Percentiles rank a stretch among this genome's conserved stretches.
phyloP scores from a whole-genome alignment of 1,140 invertebrate species.

The Drosophila varians region DNA sequence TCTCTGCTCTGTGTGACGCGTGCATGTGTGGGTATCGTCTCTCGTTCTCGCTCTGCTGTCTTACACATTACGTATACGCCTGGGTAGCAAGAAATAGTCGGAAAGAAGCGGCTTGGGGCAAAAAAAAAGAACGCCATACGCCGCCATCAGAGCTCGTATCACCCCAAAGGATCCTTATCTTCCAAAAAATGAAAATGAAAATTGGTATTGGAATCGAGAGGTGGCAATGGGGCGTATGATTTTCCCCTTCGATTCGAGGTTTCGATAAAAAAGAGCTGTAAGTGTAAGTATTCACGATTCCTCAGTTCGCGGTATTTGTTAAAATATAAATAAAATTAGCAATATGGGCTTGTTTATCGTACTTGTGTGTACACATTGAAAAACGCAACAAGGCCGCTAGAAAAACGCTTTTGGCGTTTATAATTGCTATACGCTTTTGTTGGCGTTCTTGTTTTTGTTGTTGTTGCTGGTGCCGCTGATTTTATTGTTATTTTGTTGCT shows the following conservation, averaged over 20 bases:
- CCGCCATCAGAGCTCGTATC: constrained; percentile 5
- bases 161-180: neutral
- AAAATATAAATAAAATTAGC: neutral
- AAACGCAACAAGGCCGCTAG: constrained; percentile 58
- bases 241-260: too few species aligned
- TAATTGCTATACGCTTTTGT: constrained; percentile 42
- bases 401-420: constrained; percentile 53
- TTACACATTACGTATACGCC: constrained; percentile 56
- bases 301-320: neutral
- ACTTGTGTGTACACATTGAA: constrained; percentile 23
- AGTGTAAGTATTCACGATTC: too few species aligned
- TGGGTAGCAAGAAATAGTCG: constrained; percentile 35
- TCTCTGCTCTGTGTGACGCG: constrained; percentile 6
- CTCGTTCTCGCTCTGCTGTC: constrained; percentile 1
- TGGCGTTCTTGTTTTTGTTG: constrained; percentile 16
- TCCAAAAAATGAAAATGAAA: neutral
- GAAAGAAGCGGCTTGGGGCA: constrained; percentile 8
- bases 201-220: too few species aligned
- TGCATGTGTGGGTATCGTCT: constrained; percentile 3
- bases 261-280: too few species aligned
- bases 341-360: neutral
- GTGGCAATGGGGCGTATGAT: too few species aligned
- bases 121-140: constrained; percentile 6
- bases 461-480: neutral
- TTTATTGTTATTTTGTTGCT: constrained; percentile 31